phyloP scores from a whole-genome alignment of 2,797 vertebrate genomes.

The Sebastes steindachneri region DNA sequence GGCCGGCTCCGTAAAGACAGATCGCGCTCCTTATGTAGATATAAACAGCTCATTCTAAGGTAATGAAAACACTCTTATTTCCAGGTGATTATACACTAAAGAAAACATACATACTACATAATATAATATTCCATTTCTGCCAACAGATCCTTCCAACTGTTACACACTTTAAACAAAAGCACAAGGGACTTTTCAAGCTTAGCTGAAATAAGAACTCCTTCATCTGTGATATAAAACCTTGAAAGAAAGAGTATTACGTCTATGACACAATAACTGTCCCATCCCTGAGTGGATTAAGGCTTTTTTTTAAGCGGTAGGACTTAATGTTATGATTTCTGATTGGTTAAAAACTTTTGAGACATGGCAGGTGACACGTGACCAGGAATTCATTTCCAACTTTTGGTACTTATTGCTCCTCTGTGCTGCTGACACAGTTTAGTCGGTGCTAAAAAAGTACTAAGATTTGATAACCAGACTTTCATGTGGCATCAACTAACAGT shows the following conservation, averaged over 20 bases:
- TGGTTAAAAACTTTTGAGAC: background rate
- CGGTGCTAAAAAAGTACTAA: background rate
- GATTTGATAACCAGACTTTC: background rate
- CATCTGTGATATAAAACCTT: background rate
- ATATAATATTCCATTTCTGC: no score
- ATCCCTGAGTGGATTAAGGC: background rate
- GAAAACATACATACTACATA: no score
- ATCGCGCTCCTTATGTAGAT: no score
- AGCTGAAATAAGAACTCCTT: background rate
- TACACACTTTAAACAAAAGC: background rate
- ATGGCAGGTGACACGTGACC: no score
- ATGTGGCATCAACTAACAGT: background rate
- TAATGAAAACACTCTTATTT: no score
- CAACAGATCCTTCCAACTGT: no score
- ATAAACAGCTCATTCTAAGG: no score
- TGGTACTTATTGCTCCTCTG: background rate
- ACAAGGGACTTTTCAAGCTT: background rate
- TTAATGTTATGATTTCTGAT: background rate
- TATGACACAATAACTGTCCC: background rate
- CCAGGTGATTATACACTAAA: no score
- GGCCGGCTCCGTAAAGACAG: no score
- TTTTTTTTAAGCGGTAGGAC: background rate
- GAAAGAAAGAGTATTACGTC: background rate
- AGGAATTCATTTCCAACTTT: background rate
- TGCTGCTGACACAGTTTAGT: background rate